phyloP scores from a whole-genome alignment of 2,888 invertebrate genomes.

The Acrobasis suavella region DNA sequence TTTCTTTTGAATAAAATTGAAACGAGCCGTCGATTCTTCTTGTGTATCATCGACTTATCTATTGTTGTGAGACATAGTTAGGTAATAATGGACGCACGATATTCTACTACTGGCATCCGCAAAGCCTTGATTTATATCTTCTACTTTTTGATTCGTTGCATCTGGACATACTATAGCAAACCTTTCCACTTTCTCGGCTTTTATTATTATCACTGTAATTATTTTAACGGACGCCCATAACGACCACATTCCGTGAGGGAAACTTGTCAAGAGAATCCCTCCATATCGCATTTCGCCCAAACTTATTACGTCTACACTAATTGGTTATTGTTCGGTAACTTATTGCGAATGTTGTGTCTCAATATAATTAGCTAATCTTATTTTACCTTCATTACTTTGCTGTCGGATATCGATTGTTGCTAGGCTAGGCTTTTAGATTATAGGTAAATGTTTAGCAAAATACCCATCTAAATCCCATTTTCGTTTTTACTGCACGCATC shows the following conservation, averaged over 20 bases:
- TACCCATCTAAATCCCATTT: no score
- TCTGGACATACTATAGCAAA: background rate
- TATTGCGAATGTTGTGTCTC: background rate
- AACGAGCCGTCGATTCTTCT: no score
- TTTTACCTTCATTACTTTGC: background rate
- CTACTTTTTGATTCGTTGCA: background rate
- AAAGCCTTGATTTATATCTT: background rate
- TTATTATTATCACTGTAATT: conserved; percentile 4
- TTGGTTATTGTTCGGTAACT: conserved; percentile 4
- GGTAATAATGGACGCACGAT: background rate
- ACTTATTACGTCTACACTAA: conserved; percentile 9
- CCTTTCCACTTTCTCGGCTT: conserved; percentile 5
- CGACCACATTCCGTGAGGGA: background rate
- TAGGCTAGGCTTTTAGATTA: background rate
- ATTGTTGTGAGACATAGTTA: background rate
- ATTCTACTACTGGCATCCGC: background rate
- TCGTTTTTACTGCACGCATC: no score
- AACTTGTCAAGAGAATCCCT: conserved; percentile 8
- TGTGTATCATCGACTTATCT: background rate
- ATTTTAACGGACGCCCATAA: conserved; percentile 1
- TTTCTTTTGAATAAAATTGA: no score
- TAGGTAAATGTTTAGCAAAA: no score
- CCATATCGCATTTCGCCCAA: background rate
- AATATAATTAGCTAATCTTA: conserved; percentile 19
- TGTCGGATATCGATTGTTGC: background rate